phyloP scores from a whole-genome alignment of 2,797 vertebrate species.

The Pelodytes ibericus region DNA sequence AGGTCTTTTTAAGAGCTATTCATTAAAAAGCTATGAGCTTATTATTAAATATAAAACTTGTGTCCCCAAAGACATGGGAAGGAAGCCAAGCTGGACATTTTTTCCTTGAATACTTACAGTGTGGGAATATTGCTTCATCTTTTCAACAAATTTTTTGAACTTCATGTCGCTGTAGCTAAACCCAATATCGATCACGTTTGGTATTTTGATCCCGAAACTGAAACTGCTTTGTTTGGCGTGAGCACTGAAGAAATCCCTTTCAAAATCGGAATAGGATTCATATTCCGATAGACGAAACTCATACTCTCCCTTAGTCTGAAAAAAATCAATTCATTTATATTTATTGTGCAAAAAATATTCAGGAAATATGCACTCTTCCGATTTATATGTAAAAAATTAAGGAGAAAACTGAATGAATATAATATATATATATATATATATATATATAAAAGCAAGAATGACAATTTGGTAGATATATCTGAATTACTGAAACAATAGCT shows the following conservation, averaged over 20 bases:
- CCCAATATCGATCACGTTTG: conserved; percentile 69
- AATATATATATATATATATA: no score
- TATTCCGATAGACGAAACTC: conserved; percentile 79
- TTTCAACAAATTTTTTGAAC: conserved; percentile 73
- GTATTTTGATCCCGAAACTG: conserved; percentile 69
- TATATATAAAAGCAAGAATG: no score
- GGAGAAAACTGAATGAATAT: not conserved
- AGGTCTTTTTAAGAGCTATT: no score
- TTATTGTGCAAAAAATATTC: not conserved
- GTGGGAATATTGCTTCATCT: conserved; percentile 75
- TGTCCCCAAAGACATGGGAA: no score
- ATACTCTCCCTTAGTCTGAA: conserved; percentile 85
- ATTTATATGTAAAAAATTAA: no score
- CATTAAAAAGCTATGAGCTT: no score
- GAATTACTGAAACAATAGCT: no score
- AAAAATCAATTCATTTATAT: conserved; percentile 52
- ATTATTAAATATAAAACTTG: no score
- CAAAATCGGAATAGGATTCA: conserved; percentile 80
- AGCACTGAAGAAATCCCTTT: conserved; percentile 60
- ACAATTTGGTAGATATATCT: no score
- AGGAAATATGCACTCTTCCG: no score
- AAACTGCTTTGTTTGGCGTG: conserved; percentile 58
- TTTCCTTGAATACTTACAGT: conserved; percentile 72
- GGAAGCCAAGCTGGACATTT: no score
- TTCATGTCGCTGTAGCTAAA: conserved; percentile 64